phyloP scores from a whole-genome alignment of 2,113 vertebrate genomes.

The Porphyrio hochstetteri region DNA sequence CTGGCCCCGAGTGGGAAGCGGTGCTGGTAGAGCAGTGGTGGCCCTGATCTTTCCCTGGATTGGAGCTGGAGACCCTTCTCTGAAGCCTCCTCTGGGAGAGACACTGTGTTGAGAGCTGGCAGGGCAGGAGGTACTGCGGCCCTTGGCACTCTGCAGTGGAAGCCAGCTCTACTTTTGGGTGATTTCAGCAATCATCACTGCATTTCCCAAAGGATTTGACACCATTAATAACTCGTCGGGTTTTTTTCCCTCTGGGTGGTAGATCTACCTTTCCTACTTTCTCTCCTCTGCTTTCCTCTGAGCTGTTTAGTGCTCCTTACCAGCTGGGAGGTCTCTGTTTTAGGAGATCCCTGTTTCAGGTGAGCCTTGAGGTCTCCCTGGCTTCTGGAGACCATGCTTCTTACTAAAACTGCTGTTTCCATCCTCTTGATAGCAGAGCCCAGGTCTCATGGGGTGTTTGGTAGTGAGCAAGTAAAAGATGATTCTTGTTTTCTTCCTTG shows the following conservation, averaged over 20 bases:
- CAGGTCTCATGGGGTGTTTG: not conserved
- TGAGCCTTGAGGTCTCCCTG: not conserved
- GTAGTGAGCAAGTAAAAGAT: slow-evolving; percentile 16
- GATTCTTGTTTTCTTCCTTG: slow-evolving; percentile 10
- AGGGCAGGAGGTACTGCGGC: not conserved
- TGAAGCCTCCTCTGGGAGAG: not conserved
- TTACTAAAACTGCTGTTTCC: not conserved
- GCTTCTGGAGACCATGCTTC: not conserved
- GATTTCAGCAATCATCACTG: not conserved
- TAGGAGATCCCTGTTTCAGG: not conserved
- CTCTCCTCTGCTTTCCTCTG: not conserved
- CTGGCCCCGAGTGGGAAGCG: not conserved
- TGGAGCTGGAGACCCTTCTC: not conserved
- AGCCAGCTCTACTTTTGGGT: not conserved
- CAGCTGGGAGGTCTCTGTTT: not conserved
- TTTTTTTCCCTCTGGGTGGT: not conserved
- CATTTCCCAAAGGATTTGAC: not conserved
- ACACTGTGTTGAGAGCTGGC: not conserved
- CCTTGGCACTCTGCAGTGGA: not conserved
- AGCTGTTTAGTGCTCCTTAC: not conserved
- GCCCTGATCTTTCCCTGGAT: not conserved
- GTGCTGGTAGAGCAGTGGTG: not conserved
- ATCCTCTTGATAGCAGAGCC: not conserved
- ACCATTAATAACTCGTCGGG: not conserved
- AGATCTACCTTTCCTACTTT: not conserved